phyloP scores from a whole-genome alignment of 2,888 invertebrate genomes.

The Drosophila subsilvestris region DNA sequence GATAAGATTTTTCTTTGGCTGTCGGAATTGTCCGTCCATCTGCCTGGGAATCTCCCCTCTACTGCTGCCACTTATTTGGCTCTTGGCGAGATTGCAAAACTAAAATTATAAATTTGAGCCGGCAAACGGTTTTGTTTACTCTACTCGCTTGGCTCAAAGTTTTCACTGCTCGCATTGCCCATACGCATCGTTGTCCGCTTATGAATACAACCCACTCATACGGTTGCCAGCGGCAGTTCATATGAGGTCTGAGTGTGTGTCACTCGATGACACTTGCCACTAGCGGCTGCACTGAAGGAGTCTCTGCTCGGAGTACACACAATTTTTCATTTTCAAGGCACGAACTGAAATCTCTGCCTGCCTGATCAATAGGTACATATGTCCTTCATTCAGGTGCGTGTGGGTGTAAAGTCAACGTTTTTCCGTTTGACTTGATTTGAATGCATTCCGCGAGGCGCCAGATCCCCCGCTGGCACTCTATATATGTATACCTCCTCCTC shows the following conservation, averaged over 20 bases:
- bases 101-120: constrained; percentile 71
- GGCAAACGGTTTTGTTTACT: constrained; percentile 72
- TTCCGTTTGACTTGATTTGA: constrained; percentile 75
- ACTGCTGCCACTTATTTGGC: constrained; percentile 41
- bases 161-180: constrained; percentile 36
- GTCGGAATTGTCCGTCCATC: constrained; percentile 33
- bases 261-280: constrained; percentile 12
- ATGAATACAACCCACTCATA: constrained; percentile 19
- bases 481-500: no score
- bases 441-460: constrained; percentile 48
- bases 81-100: constrained; percentile 68
- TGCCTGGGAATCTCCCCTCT: constrained; percentile 5
- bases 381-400: constrained; percentile 60
- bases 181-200: constrained; percentile 33
- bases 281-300: neutral
- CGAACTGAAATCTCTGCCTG: constrained; percentile 19
- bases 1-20: constrained; percentile 61
- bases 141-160: constrained; percentile 38
- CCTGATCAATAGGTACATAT: constrained; percentile 48
- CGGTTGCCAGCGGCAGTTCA: neutral
- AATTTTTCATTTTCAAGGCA: constrained; percentile 50
- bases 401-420: constrained; percentile 71
- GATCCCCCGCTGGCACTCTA: no score
- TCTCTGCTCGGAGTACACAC: constrained; percentile 4
- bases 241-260: constrained; percentile 19